These are phyloP conservation scores for Xenopus laevis DNA, from an alignment of 2,113 vertebrate species.

Conservation along the genomic window DNA sequence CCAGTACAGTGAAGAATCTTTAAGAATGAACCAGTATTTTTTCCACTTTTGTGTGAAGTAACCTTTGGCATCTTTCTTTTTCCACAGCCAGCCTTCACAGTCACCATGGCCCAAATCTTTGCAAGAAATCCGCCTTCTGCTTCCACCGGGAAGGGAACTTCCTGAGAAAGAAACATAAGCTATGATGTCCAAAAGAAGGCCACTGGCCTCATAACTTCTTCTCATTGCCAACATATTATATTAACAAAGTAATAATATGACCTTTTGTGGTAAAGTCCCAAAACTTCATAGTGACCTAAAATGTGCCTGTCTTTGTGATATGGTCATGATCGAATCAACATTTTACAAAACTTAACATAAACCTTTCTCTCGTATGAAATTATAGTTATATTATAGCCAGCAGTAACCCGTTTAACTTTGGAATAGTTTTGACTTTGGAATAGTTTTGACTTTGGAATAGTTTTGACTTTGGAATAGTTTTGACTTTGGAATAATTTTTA, in stretches of 20 bases:
- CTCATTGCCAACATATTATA: background rate
- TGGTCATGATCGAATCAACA: background rate
- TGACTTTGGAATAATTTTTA: too few relatives aligned
- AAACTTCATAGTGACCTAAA: background rate
- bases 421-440: too few relatives aligned
- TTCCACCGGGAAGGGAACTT: conserved; percentile 77
- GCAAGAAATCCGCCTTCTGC: conserved; percentile 81
- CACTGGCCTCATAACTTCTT: background rate
- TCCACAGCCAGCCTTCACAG: conserved; percentile 89
- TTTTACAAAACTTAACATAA: too few relatives aligned
- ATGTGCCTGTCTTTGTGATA: too few relatives aligned
- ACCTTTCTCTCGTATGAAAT: too few relatives aligned
- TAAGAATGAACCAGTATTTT: conserved; percentile 89
- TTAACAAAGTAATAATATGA: background rate
- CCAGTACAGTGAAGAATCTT: conserved; percentile 87
- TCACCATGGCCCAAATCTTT: conserved; percentile 85
- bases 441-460: too few relatives aligned
- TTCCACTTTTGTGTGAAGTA: conserved; percentile 91
- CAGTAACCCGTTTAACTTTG: too few relatives aligned
- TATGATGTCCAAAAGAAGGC: background rate
- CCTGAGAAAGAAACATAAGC: conserved; percentile 19
- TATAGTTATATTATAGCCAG: too few relatives aligned
- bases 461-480: too few relatives aligned
- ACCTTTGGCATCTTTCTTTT: conserved; percentile 85
- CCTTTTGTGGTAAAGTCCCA: background rate